Evolutionary conservation across 2,797 vertebrate genomes (phyloP), one percentile per base, ranked within the genome.

Genomic region (Chaetophractus vellerosus): DNA sequence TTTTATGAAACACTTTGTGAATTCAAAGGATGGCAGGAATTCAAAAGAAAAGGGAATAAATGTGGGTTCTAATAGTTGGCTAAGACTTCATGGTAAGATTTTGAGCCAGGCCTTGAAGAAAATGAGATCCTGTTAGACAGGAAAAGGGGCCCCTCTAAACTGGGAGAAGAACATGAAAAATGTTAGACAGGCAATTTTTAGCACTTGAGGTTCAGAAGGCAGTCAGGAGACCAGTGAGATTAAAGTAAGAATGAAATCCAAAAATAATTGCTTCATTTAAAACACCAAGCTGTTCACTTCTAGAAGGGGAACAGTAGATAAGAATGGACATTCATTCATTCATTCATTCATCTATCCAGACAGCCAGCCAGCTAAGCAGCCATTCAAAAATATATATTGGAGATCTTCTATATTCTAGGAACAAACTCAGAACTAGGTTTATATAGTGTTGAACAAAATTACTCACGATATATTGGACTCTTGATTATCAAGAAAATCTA

Each of bases 401-500:
- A 33, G 52, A 79, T 41, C 66, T 81, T 68, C 41, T 78, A 0
- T 61, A 31, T 86, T 91, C 57, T 74, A 69, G 38, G 55, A 85
- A 84, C 63, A 21, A 19, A 18, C 81, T 84, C 6, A 5, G 41
- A 61, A 57, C 59, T 74, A 24, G 41, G 33, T 23, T 74, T 50
- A 74, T 28, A 76, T 90, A 96, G 64, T 81, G 23, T 86, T 89
- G 61, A 78, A 63, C 59, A 83, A n/a, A 93, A 79, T 89, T 38
- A 26, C 26, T 91, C 9, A 38, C 31, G 63, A 45, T 79, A 33
- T 75, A 83, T 45, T 79, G 84, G 68, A 89, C 50, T 93, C 45
- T 90, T 93, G 36, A 19, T 93, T 96, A 88, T 91, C 75, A 69
- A 84, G 71, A 76, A 83, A 87, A 81, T 91, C 75, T 92, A 41